Conservation (phyloP, 2,888 invertebrate genomes). For the Cyrtodaria siliqua region DNA sequence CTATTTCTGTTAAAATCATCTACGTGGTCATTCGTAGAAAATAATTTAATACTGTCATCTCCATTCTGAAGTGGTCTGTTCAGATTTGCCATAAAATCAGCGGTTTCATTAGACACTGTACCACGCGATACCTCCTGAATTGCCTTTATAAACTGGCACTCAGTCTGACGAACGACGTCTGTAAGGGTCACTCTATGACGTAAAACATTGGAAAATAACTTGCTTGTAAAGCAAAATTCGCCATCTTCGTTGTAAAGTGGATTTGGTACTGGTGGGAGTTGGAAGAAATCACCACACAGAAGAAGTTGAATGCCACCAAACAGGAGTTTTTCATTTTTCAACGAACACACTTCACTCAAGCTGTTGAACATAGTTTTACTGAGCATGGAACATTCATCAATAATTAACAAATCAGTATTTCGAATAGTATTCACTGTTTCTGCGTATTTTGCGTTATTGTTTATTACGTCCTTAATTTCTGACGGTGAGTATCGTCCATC, state of each 20-base stretch:
- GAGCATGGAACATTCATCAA: slow-evolving; percentile 38
- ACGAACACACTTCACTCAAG: slow-evolving; percentile 16
- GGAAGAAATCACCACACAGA: slow-evolving; percentile 28
- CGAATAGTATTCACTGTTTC: too few relatives aligned
- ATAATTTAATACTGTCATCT: slow-evolving; percentile 15
- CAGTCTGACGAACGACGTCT: slow-evolving; percentile 16
- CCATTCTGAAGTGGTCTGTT: slow-evolving; percentile 3
- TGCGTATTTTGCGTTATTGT: too few relatives aligned
- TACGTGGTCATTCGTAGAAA: slow-evolving; percentile 22
- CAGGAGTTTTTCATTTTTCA: slow-evolving; percentile 3
- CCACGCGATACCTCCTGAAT: slow-evolving; percentile 19
- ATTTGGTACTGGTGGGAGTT: slow-evolving; percentile 38
- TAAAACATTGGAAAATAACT: slow-evolving; percentile 12
- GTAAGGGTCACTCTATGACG: slow-evolving; percentile 21
- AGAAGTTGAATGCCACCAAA: slow-evolving; percentile 34
- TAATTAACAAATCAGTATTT: slow-evolving; percentile 20
- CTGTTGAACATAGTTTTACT: slow-evolving; percentile 17
- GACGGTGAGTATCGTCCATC: slow-evolving; percentile 22
- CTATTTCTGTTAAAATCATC: slow-evolving; percentile 19
- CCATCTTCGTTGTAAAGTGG: slow-evolving; percentile 26
- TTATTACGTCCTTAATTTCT: too few relatives aligned
- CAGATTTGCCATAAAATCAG: slow-evolving; percentile 1
- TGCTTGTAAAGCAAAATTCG: slow-evolving; percentile 24
- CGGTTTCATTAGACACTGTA: background rate
- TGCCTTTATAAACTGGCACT: slow-evolving; percentile 4